Conservation (phyloP, 2,888 invertebrate genomes). For the Drosophila emarginata region DNA sequence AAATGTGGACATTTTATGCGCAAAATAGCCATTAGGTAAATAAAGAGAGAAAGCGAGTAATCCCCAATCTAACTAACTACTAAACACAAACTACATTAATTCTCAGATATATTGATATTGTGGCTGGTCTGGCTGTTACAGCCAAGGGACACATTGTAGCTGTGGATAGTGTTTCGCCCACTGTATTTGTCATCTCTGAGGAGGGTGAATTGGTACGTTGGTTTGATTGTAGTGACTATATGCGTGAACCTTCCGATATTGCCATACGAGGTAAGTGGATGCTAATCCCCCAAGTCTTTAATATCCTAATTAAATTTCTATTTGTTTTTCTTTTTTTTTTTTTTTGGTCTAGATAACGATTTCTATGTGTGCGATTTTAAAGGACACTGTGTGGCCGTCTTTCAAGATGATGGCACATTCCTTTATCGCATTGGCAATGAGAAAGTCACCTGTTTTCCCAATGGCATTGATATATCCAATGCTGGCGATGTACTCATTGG, state of each 20-base stretch:
- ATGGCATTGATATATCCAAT: constrained; percentile 98
- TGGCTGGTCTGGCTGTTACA: constrained; percentile 97
- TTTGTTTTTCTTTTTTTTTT: too few relatives aligned
- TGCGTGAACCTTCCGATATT: constrained; percentile 98
- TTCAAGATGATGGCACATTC: constrained; percentile 95
- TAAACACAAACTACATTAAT: too few relatives aligned
- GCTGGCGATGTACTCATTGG: constrained; percentile 98
- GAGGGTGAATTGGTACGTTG: constrained; percentile 95
- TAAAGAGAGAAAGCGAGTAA: too few relatives aligned
- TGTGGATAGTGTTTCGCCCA: constrained; percentile 98
- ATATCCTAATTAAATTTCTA: neutral
- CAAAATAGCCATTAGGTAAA: constrained; percentile 91
- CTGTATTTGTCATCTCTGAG: constrained; percentile 96
- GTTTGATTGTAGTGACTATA: constrained; percentile 99
- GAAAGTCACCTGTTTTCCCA: constrained; percentile 97
- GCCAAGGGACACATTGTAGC: constrained; percentile 96
- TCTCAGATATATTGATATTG: constrained; percentile 91
- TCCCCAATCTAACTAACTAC: too few relatives aligned
- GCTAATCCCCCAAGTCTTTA: too few relatives aligned
- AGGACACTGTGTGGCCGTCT: constrained; percentile 98
- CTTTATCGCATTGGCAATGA: constrained; percentile 97
- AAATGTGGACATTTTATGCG: constrained; percentile 97
- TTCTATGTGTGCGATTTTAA: constrained; percentile 99
- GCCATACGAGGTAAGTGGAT: constrained; percentile 90
- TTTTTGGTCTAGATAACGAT: constrained; percentile 90